A percentile compares a stretch with the other conserved stretches of the same genome.
phyloP scores from a whole-genome alignment of 2,113 vertebrate genomes.

The Brienomyrus longianalis region DNA sequence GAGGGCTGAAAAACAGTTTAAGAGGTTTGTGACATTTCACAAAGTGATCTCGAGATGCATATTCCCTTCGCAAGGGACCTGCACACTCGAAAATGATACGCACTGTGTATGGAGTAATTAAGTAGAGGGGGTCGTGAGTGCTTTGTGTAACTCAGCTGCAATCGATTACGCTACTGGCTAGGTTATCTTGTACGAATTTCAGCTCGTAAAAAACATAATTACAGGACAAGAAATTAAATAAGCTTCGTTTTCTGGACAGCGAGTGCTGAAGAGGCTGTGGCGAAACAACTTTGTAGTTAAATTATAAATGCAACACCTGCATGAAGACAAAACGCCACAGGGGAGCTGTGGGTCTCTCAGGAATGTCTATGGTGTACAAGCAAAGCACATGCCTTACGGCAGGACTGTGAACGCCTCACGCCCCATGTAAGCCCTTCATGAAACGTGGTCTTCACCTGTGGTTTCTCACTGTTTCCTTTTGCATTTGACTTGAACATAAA shows the following conservation, averaged over 20 bases:
- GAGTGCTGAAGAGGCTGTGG: background rate
- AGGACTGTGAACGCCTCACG: background rate
- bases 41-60: background rate
- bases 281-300: background rate
- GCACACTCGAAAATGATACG: background rate
- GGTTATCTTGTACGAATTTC: background rate
- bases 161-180: background rate
- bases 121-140: background rate
- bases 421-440: background rate
- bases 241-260: background rate
- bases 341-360: background rate
- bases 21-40: conserved; percentile 1
- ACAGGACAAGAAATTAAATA: background rate
- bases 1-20: background rate
- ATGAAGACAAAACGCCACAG: background rate
- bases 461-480: background rate
- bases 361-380: background rate
- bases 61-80: background rate
- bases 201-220: background rate
- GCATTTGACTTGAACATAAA: background rate
- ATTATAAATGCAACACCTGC: background rate
- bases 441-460: background rate
- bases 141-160: background rate
- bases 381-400: background rate
- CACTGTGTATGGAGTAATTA: background rate